A percentile compares a stretch with the other conserved stretches of the same genome.
phyloP scores from a whole-genome alignment of 2,113 vertebrate genomes.

The Takifugu bimaculatus region DNA sequence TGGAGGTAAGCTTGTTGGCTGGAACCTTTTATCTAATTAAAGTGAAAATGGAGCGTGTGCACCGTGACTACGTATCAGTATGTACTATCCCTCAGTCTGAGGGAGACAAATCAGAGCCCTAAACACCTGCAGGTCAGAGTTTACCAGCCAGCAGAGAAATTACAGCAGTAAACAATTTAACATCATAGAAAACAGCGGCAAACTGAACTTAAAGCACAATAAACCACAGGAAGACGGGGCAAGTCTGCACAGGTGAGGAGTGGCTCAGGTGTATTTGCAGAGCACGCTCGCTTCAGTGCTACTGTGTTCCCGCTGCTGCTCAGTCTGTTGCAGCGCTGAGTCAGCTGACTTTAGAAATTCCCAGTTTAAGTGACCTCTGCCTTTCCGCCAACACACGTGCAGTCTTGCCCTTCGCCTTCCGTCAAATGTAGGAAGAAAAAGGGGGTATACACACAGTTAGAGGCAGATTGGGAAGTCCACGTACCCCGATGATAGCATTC shows the following conservation, averaged over 20 bases:
- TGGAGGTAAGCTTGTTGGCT: conserved; percentile 6
- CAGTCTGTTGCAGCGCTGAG: too few relatives aligned
- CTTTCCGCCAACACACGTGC: conserved; percentile 43
- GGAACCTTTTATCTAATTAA: conserved; percentile 62
- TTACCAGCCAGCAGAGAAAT: conserved; percentile 38
- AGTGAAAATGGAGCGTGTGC: conserved; percentile 57
- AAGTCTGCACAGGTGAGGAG: conserved; percentile 45
- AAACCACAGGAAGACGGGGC: conserved; percentile 49
- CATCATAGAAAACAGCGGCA: conserved; percentile 34
- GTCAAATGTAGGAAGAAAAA: conserved; percentile 88
- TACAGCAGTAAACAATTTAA: conserved; percentile 21
- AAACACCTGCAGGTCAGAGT: conserved; percentile 26
- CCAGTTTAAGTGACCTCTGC: background rate
- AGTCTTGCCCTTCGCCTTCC: conserved; percentile 74
- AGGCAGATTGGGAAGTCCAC: conserved; percentile 99
- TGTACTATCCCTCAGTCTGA: conserved; percentile 32
- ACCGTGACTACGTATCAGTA: conserved; percentile 37
- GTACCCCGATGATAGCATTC: conserved; percentile 99
- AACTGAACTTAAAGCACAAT: conserved; percentile 47
- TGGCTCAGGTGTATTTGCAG: conserved; percentile 10
- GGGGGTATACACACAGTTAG: conserved; percentile 97
- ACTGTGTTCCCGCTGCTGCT: too few relatives aligned
- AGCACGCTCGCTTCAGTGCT: too few relatives aligned
- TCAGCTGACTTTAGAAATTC: background rate
- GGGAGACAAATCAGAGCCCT: conserved; percentile 19